phyloP scores from a whole-genome alignment of 2,888 invertebrate species.

The Celastrina argiolus region DNA sequence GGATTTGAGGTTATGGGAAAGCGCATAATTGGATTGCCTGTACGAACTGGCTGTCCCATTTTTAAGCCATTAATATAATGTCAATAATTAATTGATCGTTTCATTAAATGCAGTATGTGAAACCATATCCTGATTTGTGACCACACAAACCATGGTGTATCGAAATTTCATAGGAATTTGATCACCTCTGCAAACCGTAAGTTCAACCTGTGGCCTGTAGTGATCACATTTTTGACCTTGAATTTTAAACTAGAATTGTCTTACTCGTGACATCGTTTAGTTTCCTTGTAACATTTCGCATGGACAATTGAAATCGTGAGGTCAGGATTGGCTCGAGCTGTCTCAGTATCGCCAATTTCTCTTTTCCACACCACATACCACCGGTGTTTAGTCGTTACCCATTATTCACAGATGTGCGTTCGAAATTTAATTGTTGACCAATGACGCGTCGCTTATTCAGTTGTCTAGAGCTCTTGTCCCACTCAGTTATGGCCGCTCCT shows the following conservation, averaged over 20 bases:
- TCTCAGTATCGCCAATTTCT: conserved; percentile 70
- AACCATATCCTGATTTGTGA: too few species aligned
- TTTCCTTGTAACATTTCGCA: conserved; percentile 70
- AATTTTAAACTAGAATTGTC: conserved; percentile 68
- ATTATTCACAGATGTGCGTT: conserved; percentile 29
- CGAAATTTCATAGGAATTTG: not conserved
- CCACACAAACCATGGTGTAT: not conserved
- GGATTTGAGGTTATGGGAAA: not conserved
- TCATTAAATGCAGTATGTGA: not conserved
- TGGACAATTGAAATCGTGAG: conserved; percentile 78
- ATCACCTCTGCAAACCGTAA: not conserved
- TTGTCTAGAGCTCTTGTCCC: not conserved
- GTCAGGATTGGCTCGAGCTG: conserved; percentile 68
- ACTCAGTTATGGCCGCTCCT: not conserved
- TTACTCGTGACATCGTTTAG: conserved; percentile 72
- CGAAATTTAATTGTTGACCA: conserved; percentile 27
- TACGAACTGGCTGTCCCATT: too few species aligned
- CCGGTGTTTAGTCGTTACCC: conserved; percentile 46
- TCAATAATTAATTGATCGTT: not conserved
- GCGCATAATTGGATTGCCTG: too few species aligned
- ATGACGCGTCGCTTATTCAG: conserved; percentile 21
- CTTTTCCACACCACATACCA: conserved; percentile 61
- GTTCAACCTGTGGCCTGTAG: conserved; percentile 27
- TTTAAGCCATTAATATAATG: not conserved
- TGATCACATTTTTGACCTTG: conserved; percentile 68